Evolutionary conservation across 2,888 invertebrate species (phyloP).

Genomic region (Machimus atricapillus): DNA sequence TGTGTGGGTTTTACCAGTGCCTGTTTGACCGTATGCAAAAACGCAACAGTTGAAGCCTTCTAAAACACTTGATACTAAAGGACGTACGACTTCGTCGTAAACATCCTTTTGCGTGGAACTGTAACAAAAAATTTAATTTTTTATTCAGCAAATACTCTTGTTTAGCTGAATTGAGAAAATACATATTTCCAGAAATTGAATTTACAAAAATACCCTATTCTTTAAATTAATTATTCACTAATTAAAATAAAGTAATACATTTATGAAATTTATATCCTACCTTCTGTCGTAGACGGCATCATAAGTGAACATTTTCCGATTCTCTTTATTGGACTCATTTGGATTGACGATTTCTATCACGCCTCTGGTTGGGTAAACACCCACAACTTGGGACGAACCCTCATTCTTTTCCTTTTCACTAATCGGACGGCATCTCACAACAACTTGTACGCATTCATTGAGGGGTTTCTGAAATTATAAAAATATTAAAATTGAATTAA

Average conservation of each 20-base stretch:
- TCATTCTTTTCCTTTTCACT: slow-evolving; percentile 80
- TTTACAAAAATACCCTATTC: too few species aligned
- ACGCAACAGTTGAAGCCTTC: slow-evolving; percentile 99
- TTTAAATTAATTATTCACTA: too few species aligned
- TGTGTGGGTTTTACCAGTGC: slow-evolving; percentile 83
- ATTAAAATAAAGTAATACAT: too few species aligned
- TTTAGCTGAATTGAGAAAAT: too few species aligned
- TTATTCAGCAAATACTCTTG: not conserved
- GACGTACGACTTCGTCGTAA: slow-evolving; percentile 95
- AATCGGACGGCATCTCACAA: slow-evolving; percentile 96
- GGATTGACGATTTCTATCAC: slow-evolving; percentile 91
- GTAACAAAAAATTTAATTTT: slow-evolving; percentile 43
- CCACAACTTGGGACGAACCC: slow-evolving; percentile 69
- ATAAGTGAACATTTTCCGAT: slow-evolving; percentile 94
- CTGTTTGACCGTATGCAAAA: slow-evolving; percentile 99
- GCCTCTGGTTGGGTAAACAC: slow-evolving; percentile 84
- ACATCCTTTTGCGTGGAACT: slow-evolving; percentile 88
- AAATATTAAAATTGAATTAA: not conserved
- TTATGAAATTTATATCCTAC: slow-evolving; percentile 49
- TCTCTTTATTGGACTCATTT: slow-evolving; percentile 73
- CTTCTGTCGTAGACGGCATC: slow-evolving; percentile 94
- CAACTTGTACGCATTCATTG: slow-evolving; percentile 93
- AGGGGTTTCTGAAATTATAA: slow-evolving; percentile 52
- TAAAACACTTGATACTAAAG: slow-evolving; percentile 92
- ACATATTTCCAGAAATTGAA: too few species aligned